Evolutionary conservation across 2,888 invertebrate species (phyloP), one percentile per base, ranked within the genome.

Genomic region (Orthosia incerta): DNA sequence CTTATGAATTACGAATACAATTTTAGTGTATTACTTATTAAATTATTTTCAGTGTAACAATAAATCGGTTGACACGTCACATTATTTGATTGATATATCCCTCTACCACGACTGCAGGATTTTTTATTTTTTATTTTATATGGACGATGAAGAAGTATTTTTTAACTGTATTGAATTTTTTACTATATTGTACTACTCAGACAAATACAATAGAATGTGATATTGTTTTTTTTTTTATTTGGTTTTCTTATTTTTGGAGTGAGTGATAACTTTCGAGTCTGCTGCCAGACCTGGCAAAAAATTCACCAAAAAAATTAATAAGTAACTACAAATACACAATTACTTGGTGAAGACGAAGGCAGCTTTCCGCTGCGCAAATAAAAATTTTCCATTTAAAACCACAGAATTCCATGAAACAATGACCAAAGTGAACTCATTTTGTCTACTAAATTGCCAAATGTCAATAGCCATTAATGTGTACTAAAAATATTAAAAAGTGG

Each of bases 11-110:
- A 65, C 55, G 78, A 76, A 80, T 76, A 79, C 80, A 76, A 83
- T 68, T 71, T 68, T 74, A 83, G 80, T 87, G 87, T 86, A 85
- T 71, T 74, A 48, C 82, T 86, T 77, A 88, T 86, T 90, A 90
- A 90, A 91, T 90, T 90, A 91, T 91, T 90, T 89, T 89, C 89
- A 88, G 89, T 90, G 88, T 90, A 90, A 88, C 85, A 84, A 90
- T 91, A 91, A 89, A 90, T 88, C 86, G 84, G 85, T 89, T 89
- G 88, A 88, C 86, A 89, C 86, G 85, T 89, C 53, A 73, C 65
- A 45, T 73, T 80, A 85, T 86, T 91, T 89, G 83, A 87, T 86
- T 89, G 76, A 70, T 68, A 82, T 85, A 78, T 85, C 83, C 89
- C 79, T 57, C 18, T 0, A 57, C 20, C 72, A 66, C 18, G 62